phyloP scores from a whole-genome alignment of 2,888 invertebrate species.

The Sericinus montela region DNA sequence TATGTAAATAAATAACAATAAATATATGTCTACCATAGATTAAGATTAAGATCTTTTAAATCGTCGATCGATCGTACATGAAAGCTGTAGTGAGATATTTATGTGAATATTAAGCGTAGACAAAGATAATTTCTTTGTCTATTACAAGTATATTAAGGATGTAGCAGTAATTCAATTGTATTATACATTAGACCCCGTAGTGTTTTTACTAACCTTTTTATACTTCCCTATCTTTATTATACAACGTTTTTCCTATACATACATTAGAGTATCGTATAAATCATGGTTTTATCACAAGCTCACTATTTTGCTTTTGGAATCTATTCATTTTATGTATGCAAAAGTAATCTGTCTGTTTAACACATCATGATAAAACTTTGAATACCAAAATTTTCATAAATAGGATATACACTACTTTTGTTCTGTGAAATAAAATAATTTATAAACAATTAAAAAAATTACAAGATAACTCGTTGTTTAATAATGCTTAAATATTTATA shows the following conservation, averaged over 20 bases:
- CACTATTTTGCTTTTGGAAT: neutral
- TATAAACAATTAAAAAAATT: no score
- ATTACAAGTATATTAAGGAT: constrained; percentile 31
- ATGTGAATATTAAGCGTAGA: no score
- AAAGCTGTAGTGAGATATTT: constrained; percentile 71
- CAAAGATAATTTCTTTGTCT: no score
- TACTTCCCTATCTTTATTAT: constrained; percentile 56
- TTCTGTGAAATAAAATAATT: no score
- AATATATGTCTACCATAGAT: constrained; percentile 26
- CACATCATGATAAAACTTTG: no score
- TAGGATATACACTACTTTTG: no score
- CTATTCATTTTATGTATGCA: no score
- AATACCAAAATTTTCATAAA: no score
- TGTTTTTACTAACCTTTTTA: constrained; percentile 71
- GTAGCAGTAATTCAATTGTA: constrained; percentile 40
- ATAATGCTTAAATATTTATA: neutral
- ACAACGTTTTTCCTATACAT: constrained; percentile 8
- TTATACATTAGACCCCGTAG: constrained; percentile 63
- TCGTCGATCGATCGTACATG: constrained; percentile 49
- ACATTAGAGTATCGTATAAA: neutral
- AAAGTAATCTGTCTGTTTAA: no score
- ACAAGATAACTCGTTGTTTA: no score
- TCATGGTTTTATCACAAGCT: neutral
- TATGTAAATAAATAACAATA: constrained; percentile 25
- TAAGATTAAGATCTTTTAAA: constrained; percentile 32